These are phyloP conservation scores for Calephelis perditalis DNA, from an alignment of 2,888 invertebrate species.

Conservation along the genomic window DNA sequence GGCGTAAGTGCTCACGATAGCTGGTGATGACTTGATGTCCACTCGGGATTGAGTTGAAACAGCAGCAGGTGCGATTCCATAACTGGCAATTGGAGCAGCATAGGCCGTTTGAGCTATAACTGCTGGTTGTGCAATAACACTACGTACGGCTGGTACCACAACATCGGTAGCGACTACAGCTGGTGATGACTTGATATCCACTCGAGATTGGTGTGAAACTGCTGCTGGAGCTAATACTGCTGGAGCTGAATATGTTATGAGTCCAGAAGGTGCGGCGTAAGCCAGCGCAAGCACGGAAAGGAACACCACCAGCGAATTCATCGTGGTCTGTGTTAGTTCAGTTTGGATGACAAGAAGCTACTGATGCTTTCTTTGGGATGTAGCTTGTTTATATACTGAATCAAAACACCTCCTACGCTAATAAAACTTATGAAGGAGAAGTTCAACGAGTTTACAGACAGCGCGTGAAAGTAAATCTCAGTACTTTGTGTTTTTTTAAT, in stretches of 20 bases:
- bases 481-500: no score
- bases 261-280: conserved; percentile 46
- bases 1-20: conserved; percentile 17
- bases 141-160: conserved; percentile 34
- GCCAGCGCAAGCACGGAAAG: conserved; percentile 77
- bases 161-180: conserved; percentile 50
- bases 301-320: conserved; percentile 81
- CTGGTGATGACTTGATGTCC: conserved; percentile 59
- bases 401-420: no score
- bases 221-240: conserved; percentile 46
- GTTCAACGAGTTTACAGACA: no score
- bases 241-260: conserved; percentile 37
- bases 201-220: conserved; percentile 54
- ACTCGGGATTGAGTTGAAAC: conserved; percentile 77
- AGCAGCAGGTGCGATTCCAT: conserved; percentile 56
- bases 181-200: conserved; percentile 57
- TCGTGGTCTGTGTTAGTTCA: conserved; percentile 78
- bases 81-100: conserved; percentile 33
- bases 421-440: no score
- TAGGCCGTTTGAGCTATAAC: conserved; percentile 47
- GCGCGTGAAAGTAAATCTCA: no score
- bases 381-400: conserved; percentile 57
- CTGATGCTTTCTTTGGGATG: conserved; percentile 63
- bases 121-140: conserved; percentile 41
- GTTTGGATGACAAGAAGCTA: conserved; percentile 51